Conservation (phyloP, 1,140 invertebrate species). For the Phocides pigmalion region DNA sequence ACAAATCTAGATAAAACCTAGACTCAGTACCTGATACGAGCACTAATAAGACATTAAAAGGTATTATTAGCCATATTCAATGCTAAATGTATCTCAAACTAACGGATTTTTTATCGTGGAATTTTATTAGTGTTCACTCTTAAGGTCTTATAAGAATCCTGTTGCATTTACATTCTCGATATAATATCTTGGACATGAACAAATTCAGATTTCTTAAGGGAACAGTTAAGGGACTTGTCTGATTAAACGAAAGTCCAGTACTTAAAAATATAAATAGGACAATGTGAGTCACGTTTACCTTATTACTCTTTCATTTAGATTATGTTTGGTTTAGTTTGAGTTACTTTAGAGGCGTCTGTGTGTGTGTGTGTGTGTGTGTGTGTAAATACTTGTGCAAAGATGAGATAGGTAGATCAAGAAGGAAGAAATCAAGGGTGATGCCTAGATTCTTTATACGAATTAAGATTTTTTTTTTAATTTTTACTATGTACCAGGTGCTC, state of each 20-base stretch:
- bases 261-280: too few species aligned
- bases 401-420: too few species aligned
- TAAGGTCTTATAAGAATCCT: slow-evolving; percentile 30
- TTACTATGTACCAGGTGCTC: too few species aligned
- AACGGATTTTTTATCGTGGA: slow-evolving; percentile 17
- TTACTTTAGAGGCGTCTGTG: too few species aligned
- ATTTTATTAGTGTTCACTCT: slow-evolving; percentile 26
- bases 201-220: slow-evolving; percentile 30
- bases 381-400: too few species aligned
- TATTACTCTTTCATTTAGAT: too few species aligned
- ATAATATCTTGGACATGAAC: slow-evolving; percentile 30
- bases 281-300: too few species aligned
- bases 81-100: neutral
- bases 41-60: slow-evolving; percentile 34
- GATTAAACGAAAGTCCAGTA: neutral
- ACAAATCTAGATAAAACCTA: neutral
- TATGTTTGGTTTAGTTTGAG: too few species aligned
- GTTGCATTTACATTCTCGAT: slow-evolving; percentile 32
- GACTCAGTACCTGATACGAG: slow-evolving; percentile 6
- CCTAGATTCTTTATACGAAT: too few species aligned
- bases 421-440: too few species aligned
- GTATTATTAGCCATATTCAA: slow-evolving; percentile 25
- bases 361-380: too few species aligned
- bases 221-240: neutral
- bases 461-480: too few species aligned